Base-by-base conservation (phyloP, 2,797 vertebrate species). In the Malacoraja senta region DNA sequence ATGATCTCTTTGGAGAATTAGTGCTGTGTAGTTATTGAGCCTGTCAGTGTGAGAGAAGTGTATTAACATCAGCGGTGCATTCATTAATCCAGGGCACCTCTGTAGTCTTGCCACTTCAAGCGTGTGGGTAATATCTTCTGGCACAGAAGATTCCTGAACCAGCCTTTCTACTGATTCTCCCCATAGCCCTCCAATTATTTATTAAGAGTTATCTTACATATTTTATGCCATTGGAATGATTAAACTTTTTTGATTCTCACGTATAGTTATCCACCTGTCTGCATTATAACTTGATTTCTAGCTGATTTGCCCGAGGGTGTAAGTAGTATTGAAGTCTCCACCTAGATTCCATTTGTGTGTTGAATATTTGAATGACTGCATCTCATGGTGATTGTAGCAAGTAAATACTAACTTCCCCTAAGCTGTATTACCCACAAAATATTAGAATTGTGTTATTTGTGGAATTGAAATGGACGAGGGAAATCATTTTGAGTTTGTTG, bases 31-130 rank as follows among this genome's bases (percentile, higher is more conserved):
- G 61, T 88, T 68, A 68, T 68, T 88, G 61, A 88, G 63, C 63
- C 63, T 35, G 63, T 88, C n/a, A 35, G 61, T 88, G 84, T 88
- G n/a, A 65, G n/a, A n/a, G n/a, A 68, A 63, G 61, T 68, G 15
- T 88, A 88, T 68, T 88, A 68, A 88, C 19, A 68, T 88, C 84
- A 88, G 63, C 63, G 21, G 19, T 68, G 84, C 84, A 68, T 19
- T 88, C 84, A 68, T 88, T 68, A 88, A 88, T 32, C 84, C n/a
- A 32, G 63, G 32, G 19, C 32, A 35, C 61, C n/a, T 88, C 81
- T 53, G 3, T 58, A 83, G 26, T 63, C 58, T 65, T 68, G 17
- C 61, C 15, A 35, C n/a, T 19, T 88, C 61, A 88, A 68, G n/a
- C 32, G 9, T 88, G n/a, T 35, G 63, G 68, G 84, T 35, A 68